Evolutionary conservation across 2,113 vertebrate genomes (phyloP), one percentile per base, ranked within the genome.

Genomic region (Rissa tridactyla): DNA sequence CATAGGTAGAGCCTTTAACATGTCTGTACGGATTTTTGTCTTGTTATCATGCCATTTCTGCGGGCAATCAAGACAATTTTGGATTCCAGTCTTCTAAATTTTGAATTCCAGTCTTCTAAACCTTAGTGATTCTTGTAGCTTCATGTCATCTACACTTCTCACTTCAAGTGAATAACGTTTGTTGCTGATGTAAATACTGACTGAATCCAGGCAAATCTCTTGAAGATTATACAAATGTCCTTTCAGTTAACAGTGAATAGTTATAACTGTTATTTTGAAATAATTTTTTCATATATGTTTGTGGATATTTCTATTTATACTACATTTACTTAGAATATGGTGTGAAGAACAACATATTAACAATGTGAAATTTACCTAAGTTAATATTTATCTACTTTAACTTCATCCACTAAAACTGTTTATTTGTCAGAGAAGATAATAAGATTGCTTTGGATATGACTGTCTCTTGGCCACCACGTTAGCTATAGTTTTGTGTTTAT

Each of bases 201-300:
- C 10, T 49, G 27, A 55, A 82, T 65, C 23, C 32, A 75, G 32
- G 19, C 27, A 75, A 38, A 82, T 30, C 27, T 82, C 26, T 69
- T 29, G 40, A 62, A 14, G 8, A 4, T 64, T 78, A 22, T 61
- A 40, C 4, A 25, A 15, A 4, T n/a, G 6, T 17, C 34, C 32
- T 82, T 83, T 62, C 46, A 65, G 49, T 9, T 69, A 42, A 47
- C 11, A 51, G 9, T 26, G 4, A 73, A 42, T 40, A 77, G 13
- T 18, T 86, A 23, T 8, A 62, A 77, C 5, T n/a, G 16, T 62
- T 75, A 34, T 44, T 90, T 60, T 79, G 14, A 93, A 80, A 70
- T 0, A 0, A 32, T 44, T 60, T 64, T 52, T 80, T 52, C 17
- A 25, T 25, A 40, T 51, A 40, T 11, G 7, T 0, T 4, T 27